phyloP scores from a whole-genome alignment of 2,888 invertebrate genomes.

The Glyphotaelius pellucidus region DNA sequence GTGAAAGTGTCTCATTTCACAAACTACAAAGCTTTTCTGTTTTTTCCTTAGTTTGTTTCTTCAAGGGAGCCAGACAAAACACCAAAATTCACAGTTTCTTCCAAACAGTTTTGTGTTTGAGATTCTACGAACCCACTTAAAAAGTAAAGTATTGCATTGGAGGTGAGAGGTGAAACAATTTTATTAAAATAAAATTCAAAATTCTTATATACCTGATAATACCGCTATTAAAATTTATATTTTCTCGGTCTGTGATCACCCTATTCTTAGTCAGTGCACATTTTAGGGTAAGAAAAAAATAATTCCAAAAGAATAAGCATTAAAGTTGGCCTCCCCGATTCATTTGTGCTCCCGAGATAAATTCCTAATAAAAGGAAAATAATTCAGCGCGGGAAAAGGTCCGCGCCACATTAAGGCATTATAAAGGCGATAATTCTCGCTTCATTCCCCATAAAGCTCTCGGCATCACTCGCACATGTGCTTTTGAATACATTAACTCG shows the following conservation, averaged over 20 bases:
- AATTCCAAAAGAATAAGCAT: not conserved
- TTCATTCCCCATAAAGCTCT: conserved; percentile 33
- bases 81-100: not conserved
- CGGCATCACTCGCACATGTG: conserved; percentile 9
- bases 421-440: conserved; percentile 28
- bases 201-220: not conserved
- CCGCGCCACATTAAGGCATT: conserved; percentile 17
- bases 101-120: too few relatives aligned
- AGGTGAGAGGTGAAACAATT: not conserved
- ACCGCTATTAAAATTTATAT: not conserved
- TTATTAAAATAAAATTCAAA: not conserved
- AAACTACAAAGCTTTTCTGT: not conserved
- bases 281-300: not conserved
- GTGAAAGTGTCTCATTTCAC: not conserved
- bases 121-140: too few relatives aligned
- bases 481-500: conserved; percentile 35
- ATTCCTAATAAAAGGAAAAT: conserved; percentile 19
- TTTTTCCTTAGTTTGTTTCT: not conserved
- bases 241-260: not conserved
- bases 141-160: too few relatives aligned
- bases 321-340: not conserved
- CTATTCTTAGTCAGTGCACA: not conserved
- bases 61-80: not conserved
- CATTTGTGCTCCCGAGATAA: conserved; percentile 3
- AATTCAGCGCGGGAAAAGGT: conserved; percentile 14